Conservation (phyloP, 2,113 vertebrate genomes). For the Numida meleagris region DNA sequence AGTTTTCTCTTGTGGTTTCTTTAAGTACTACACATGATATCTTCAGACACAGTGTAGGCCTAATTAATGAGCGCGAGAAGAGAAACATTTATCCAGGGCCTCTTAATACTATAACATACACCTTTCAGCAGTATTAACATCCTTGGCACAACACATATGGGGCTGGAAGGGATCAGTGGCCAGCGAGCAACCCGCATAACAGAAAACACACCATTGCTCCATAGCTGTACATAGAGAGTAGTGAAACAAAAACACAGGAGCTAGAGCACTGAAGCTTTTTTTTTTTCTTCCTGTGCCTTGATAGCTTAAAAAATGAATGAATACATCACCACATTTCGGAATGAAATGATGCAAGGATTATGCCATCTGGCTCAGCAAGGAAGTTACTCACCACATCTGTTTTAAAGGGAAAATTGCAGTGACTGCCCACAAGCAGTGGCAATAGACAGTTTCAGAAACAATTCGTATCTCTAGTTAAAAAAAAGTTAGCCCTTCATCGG, state of each 20-base stretch:
- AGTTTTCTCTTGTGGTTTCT: not conserved
- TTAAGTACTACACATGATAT: not conserved
- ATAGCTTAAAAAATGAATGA: not conserved
- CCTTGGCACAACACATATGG: rapidly evolving
- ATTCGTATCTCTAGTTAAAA: not conserved
- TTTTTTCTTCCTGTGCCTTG: not conserved
- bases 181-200: not conserved
- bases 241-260: not conserved
- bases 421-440: not conserved
- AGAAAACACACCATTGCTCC: rapidly evolving
- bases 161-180: not conserved
- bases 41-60: not conserved
- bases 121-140: not conserved
- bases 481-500: not conserved
- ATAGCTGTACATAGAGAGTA: not conserved
- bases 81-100: not conserved
- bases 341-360: not conserved
- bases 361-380: not conserved
- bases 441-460: not conserved
- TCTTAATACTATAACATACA: rapidly evolving
- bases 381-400: not conserved
- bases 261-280: not conserved
- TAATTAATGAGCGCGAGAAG: not conserved
- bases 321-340: not conserved
- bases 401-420: not conserved